A percentile compares a stretch with the other conserved stretches of the same genome.
Evolutionary conservation across 92 coral and sea anemone genomes (phyloP).

Genomic region (Parazoanthus atlanticus): DNA sequence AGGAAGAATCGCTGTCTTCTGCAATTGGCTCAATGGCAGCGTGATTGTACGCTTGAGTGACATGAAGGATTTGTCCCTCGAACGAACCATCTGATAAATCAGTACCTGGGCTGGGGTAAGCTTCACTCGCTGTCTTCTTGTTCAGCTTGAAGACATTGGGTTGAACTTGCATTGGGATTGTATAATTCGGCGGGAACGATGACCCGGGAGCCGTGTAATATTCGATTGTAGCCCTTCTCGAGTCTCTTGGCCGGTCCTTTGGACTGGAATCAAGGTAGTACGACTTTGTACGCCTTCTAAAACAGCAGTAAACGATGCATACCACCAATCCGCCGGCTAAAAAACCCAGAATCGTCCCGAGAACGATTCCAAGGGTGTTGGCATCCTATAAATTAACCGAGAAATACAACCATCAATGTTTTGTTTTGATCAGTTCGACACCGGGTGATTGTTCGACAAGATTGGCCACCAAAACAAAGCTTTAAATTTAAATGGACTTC

Average conservation of each 20-base stretch:
- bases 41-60: slow-evolving; percentile 66
- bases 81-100: slow-evolving; percentile 53
- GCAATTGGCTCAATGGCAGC: slow-evolving; percentile 58
- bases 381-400: slow-evolving; percentile 59
- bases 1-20: slow-evolving; percentile 43
- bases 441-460: not conserved
- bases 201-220: slow-evolving; percentile 63
- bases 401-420: not conserved
- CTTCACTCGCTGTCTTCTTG: slow-evolving; percentile 48
- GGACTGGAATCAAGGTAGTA: slow-evolving; percentile 41
- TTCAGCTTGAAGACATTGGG: slow-evolving; percentile 74
- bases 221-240: slow-evolving; percentile 67
- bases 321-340: slow-evolving; percentile 76
- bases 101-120: slow-evolving; percentile 12
- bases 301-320: slow-evolving; percentile 52
- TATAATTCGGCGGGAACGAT: slow-evolving; percentile 56
- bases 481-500: not conserved
- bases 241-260: slow-evolving; percentile 40
- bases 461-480: not conserved
- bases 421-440: slow-evolving; percentile 9
- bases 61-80: slow-evolving; percentile 58
- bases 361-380: slow-evolving; percentile 67
- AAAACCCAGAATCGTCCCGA: slow-evolving; percentile 81
- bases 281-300: slow-evolving; percentile 61
- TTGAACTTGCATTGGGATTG: slow-evolving; percentile 80